A percentile compares a stretch with the other conserved stretches of the same genome.
These are phyloP conservation scores for Nesoenas mayeri DNA, from an alignment of 2,113 vertebrate species.

Conservation along the genomic window DNA sequence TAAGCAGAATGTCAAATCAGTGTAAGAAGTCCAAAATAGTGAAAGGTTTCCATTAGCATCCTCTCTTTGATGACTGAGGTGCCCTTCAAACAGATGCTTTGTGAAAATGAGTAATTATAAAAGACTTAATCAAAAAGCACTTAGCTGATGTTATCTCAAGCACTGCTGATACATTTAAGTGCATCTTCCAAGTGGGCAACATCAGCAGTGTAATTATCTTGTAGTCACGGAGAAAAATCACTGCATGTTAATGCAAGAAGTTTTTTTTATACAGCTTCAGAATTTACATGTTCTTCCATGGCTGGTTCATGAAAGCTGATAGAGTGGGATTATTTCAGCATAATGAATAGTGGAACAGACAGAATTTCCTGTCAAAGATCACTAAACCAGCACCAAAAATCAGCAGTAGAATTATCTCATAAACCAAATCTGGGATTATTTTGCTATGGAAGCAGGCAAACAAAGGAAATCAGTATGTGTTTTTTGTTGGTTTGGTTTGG, in stretches of 20 bases:
- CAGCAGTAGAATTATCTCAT: neutral
- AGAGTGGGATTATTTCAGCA: neutral
- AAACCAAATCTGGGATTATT: neutral
- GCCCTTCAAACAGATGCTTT: constrained; percentile 42
- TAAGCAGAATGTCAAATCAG: neutral
- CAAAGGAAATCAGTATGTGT: neutral
- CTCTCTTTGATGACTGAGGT: constrained; percentile 15
- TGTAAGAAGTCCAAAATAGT: neutral
- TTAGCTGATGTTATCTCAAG: constrained; percentile 57
- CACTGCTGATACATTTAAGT: constrained; percentile 33
- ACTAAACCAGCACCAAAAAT: neutral
- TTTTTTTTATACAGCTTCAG: neutral
- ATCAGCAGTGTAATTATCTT: constrained; percentile 35
- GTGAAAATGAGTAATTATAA: constrained; percentile 55
- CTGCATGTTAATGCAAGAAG: neutral
- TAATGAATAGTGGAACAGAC: neutral
- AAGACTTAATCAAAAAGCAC: constrained; percentile 58
- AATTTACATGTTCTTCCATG: neutral
- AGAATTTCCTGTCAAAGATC: neutral
- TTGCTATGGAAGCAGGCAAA: neutral
- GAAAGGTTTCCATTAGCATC: constrained; percentile 3
- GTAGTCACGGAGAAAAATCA: constrained; percentile 18
- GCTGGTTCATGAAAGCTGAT: neutral
- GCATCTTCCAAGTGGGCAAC: constrained; percentile 39
- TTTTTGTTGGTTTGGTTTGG: no score